phyloP scores from a whole-genome alignment of 2,888 invertebrate species.

The Cheilosia impressa region DNA sequence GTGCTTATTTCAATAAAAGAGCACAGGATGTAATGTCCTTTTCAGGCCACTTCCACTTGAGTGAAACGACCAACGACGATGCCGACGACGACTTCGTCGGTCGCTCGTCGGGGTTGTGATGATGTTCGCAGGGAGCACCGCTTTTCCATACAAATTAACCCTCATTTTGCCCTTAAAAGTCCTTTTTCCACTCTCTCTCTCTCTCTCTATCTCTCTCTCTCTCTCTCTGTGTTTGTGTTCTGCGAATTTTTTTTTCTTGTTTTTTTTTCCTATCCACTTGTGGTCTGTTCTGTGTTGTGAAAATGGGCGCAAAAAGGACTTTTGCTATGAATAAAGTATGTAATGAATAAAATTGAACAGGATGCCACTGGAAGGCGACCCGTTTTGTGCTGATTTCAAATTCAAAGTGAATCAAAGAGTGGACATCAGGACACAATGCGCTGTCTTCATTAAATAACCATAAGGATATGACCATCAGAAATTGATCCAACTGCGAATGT shows the following conservation, averaged over 20 bases:
- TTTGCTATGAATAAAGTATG: slow-evolving; percentile 64
- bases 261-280: slow-evolving; percentile 38
- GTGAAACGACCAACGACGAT: slow-evolving; percentile 9
- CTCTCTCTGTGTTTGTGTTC: too few relatives aligned
- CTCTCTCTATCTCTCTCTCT: too few relatives aligned
- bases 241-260: neutral
- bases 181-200: neutral
- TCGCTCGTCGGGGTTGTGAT: neutral
- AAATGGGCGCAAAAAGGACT: slow-evolving; percentile 17
- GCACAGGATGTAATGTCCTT: slow-evolving; percentile 46
- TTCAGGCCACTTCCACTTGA: slow-evolving; percentile 53
- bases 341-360: slow-evolving; percentile 55
- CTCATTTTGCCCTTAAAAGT: slow-evolving; percentile 47
- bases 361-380: slow-evolving; percentile 7
- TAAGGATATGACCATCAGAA: slow-evolving; percentile 25
- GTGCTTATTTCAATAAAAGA: slow-evolving; percentile 39
- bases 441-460: slow-evolving; percentile 35
- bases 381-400: slow-evolving; percentile 41
- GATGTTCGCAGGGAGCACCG: neutral
- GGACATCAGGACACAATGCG: slow-evolving; percentile 49
- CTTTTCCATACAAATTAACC: slow-evolving; percentile 56
- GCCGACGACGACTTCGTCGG: neutral
- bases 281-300: slow-evolving; percentile 5
- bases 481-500: slow-evolving; percentile 23
- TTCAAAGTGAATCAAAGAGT: slow-evolving; percentile 45